These are phyloP conservation scores for Eucera pruinosa DNA, from an alignment of 2,888 invertebrate species.

Conservation along the genomic window DNA sequence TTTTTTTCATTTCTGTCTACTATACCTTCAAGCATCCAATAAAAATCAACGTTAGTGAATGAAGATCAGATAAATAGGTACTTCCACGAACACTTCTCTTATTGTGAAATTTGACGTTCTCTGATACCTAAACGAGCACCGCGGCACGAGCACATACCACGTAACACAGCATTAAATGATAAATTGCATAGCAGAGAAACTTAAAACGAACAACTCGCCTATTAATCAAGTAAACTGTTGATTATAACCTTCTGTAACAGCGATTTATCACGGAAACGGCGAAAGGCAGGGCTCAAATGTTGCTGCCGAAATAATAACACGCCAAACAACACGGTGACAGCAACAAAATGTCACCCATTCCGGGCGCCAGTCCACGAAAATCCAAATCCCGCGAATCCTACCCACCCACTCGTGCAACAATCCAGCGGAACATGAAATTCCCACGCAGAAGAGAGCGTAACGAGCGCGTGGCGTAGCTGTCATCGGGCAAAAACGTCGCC, in stretches of 20 bases:
- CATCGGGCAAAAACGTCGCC: constrained; percentile 43
- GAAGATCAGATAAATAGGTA: too few relatives aligned
- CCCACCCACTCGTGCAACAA: not conserved
- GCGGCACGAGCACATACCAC: too few relatives aligned
- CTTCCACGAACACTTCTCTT: too few relatives aligned
- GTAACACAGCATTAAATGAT: too few relatives aligned
- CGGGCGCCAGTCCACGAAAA: not conserved
- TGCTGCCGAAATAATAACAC: constrained; percentile 7
- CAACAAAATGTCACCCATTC: constrained; percentile 8
- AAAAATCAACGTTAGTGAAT: too few relatives aligned
- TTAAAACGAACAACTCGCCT: too few relatives aligned
- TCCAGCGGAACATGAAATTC: constrained; percentile 19
- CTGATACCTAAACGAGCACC: too few relatives aligned
- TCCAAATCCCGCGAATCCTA: not conserved
- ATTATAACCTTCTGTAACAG: not conserved
- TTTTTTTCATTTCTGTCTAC: too few relatives aligned
- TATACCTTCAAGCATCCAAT: too few relatives aligned
- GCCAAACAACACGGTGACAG: not conserved
- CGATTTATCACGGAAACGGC: not conserved
- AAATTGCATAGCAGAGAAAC: too few relatives aligned
- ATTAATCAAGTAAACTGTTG: not conserved
- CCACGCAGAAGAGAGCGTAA: constrained; percentile 20
- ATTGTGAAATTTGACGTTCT: too few relatives aligned
- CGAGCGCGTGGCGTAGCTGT: constrained; percentile 28
- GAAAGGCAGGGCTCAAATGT: not conserved